These are phyloP conservation scores for Chrysopilus asiliformis DNA, from an alignment of 2,888 invertebrate genomes.

Conservation along the genomic window DNA sequence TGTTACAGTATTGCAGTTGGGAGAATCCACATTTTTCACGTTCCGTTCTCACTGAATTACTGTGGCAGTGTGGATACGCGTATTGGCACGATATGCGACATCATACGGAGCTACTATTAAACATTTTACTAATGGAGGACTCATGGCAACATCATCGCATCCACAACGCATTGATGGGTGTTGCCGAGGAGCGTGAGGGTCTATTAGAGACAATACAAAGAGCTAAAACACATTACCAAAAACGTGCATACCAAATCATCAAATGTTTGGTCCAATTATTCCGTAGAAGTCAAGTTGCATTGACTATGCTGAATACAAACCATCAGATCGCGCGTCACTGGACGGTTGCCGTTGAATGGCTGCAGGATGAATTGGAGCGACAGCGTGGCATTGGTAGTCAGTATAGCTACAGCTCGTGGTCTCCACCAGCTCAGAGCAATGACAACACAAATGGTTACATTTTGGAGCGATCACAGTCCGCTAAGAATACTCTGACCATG, in stretches of 20 bases:
- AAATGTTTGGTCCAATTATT: slow-evolving; percentile 89
- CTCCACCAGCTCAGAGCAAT: slow-evolving; percentile 87
- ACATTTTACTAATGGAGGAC: slow-evolving; percentile 81
- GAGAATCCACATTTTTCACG: slow-evolving; percentile 92
- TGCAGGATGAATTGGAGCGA: slow-evolving; percentile 82
- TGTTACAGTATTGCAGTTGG: slow-evolving; percentile 91
- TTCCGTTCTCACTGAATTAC: slow-evolving; percentile 72
- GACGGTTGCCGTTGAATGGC: slow-evolving; percentile 82
- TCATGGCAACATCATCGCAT: slow-evolving; percentile 93
- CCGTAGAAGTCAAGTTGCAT: slow-evolving; percentile 68
- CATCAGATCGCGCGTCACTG: slow-evolving; percentile 73
- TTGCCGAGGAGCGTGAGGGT: slow-evolving; percentile 75
- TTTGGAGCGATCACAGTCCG: slow-evolving; percentile 86
- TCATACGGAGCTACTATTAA: slow-evolving; percentile 77
- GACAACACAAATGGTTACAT: slow-evolving; percentile 91
- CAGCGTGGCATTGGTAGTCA: slow-evolving; percentile 43
- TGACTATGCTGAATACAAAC: slow-evolving; percentile 64
- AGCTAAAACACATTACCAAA: slow-evolving; percentile 89
- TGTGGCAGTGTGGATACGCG: slow-evolving; percentile 79
- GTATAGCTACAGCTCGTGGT: slow-evolving; percentile 86
- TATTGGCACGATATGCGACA: slow-evolving; percentile 90
- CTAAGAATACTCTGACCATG: slow-evolving; percentile 71
- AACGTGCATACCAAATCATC: slow-evolving; percentile 92
- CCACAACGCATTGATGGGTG: slow-evolving; percentile 83
- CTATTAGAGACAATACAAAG: slow-evolving; percentile 84